Evolutionary conservation across 2,113 vertebrate genomes (phyloP).

Genomic region (Thamnaconus septentrionalis): DNA sequence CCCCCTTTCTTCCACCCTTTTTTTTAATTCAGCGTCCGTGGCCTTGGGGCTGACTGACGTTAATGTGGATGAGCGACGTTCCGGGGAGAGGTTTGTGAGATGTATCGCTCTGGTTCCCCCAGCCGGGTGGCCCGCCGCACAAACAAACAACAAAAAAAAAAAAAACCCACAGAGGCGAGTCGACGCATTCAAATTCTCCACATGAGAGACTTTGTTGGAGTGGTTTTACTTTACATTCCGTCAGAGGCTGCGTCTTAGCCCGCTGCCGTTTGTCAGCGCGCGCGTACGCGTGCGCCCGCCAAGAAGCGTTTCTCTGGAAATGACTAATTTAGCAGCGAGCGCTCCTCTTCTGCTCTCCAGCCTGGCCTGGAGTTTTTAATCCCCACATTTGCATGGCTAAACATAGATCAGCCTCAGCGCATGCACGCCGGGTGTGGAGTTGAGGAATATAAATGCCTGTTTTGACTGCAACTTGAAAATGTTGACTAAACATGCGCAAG

Average conservation of each 20-base stretch:
- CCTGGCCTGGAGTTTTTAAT: constrained; percentile 67
- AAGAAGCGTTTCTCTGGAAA: constrained; percentile 45
- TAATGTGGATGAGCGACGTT: neutral
- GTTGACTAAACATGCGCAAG: constrained; percentile 60
- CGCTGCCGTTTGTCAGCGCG: constrained; percentile 16
- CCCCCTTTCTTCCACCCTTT: constrained; percentile 9
- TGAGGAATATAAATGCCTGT: constrained; percentile 64
- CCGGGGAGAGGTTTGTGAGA: constrained; percentile 29
- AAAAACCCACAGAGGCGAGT: too few species aligned
- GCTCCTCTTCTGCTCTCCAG: constrained; percentile 39
- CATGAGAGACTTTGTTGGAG: constrained; percentile 45
- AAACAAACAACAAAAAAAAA: constrained; percentile 3
- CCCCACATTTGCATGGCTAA: constrained; percentile 72
- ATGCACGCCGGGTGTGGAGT: constrained; percentile 52
- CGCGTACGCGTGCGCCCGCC: constrained; percentile 19
- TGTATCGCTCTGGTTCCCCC: constrained; percentile 25
- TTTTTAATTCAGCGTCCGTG: constrained; percentile 23
- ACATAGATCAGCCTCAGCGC: constrained; percentile 66
- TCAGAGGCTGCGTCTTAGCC: constrained; percentile 26
- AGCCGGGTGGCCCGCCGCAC: constrained; percentile 6
- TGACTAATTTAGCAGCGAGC: constrained; percentile 58
- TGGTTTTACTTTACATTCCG: constrained; percentile 34
- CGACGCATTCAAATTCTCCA: constrained; percentile 22
- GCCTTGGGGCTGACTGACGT: constrained; percentile 54
- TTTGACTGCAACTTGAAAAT: constrained; percentile 56